A percentile compares a stretch with the other conserved stretches of the same genome.
Conservation (phyloP, 2,113 vertebrate species). For the Nestor notabilis region DNA sequence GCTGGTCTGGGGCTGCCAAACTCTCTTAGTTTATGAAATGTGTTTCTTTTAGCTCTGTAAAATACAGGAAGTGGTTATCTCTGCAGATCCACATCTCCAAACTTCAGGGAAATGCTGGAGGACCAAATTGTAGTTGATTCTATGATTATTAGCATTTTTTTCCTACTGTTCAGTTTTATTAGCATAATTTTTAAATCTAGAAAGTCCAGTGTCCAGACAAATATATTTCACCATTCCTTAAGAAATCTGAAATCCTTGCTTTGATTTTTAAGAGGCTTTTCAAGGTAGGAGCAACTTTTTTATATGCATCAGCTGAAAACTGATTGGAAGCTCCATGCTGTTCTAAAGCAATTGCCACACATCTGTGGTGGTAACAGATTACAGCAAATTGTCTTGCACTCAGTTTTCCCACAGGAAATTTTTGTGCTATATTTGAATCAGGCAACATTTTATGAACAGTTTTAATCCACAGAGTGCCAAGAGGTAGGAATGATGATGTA, state of each 20-base stretch:
- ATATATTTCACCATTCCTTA: not conserved
- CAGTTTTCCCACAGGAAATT: not conserved
- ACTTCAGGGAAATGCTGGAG: not conserved
- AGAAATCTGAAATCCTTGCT: not conserved
- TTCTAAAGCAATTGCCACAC: not conserved
- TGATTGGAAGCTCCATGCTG: not conserved
- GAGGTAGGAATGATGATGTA: not conserved
- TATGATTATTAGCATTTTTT: not conserved
- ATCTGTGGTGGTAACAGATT: not conserved
- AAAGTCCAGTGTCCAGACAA: not conserved
- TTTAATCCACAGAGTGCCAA: not conserved
- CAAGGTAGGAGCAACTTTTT: not conserved
- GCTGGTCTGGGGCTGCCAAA: not conserved
- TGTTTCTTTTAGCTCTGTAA: not conserved
- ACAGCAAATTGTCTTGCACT: not conserved
- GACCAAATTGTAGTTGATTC: not conserved
- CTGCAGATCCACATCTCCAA: not conserved
- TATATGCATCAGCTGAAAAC: not conserved
- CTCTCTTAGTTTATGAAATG: not conserved
- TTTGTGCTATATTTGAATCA: not conserved
- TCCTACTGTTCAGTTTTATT: not conserved
- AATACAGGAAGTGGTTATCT: not conserved
- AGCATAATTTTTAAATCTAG: not conserved
- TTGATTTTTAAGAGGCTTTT: not conserved
- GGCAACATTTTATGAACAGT: not conserved